Evolutionary conservation across 2,888 invertebrate genomes (phyloP), one percentile per base, ranked within the genome.

Genomic region (Dicycla oo): DNA sequence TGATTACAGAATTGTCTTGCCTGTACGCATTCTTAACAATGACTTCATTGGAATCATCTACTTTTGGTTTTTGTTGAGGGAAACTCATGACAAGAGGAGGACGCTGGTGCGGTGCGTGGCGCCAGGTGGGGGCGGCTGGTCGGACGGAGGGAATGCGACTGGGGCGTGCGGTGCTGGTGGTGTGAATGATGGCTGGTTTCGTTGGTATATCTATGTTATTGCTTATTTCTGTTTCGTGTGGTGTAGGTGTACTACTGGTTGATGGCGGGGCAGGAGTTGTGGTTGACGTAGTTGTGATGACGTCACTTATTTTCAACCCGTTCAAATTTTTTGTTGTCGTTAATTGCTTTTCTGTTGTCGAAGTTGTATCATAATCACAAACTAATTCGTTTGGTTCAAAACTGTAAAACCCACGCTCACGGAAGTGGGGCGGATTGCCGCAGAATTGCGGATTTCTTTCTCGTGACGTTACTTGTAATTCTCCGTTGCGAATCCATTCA

Each of bases 361-460:
- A 83, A 47, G 90, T 89, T 74, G 89, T 84, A 78, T 94, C 93
- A 95, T 97, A 75, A 54, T 96, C 96, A 84, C 97, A 97, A 54
- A 96, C 95, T 72, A 97, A 92, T 91, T 97, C 99, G 87, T 97
- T 97, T 1, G 98, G 97, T 91, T 98, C 97, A 84, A 99, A 98
- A 88, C 98, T 98, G 90, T 98, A 98, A 93, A 99, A 98, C 51
- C 98, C 98, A 61, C 98, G 97, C 78, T 98, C 98, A 72, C 98
- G 97, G 87, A 99, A 97, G 80, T 97, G 96, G 1, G 97, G 96
- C 1, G 99, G 99, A 83, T 97, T 97, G 20, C 98, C 99, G 89
- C 99, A 99, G 93, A 99, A 99, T 92, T 99, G 99, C 11, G 99
- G 99, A 92, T 98, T 98, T 86, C 98, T 96, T 93, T 99, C 99